Evolutionary conservation across 2,113 vertebrate species (phyloP), one percentile per base, ranked within the genome.

Genomic region (Sula dactylatra): DNA sequence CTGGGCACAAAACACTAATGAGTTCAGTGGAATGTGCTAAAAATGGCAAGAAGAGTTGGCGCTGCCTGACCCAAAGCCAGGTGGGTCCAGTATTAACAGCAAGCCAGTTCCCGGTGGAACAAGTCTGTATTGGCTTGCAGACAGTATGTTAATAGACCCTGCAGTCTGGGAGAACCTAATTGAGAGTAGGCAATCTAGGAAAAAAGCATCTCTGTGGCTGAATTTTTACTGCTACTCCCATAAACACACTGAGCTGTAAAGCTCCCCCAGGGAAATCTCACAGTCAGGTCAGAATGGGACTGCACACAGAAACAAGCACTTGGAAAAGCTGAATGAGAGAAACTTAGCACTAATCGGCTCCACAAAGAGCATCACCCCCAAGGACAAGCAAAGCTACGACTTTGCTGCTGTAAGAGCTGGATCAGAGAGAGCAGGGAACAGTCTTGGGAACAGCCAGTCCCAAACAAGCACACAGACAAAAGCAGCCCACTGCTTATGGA

Each of bases 61-160:
- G 6, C 66, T 85, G 74, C 78, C 87, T 80, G 82, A 93, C 82
- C 62, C 58, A 66, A 79, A 90, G 93, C 89, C 94, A 96, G 94
- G 91, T 83, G 49, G 66, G 93, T 95, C 74, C 86, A 93, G 93
- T 54, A 82, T 73, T 93, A 91, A 45, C 73, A 95, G 84, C 86
- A 93, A 95, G 94, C 94, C 86, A 95, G 94, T 96, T 97, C 93
- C 86, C 3, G 97, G 86, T 97, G 93, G 97, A 97, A 95, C 54
- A 66, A 93, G 95, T 94, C 95, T 95, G 94, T 54, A 58, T 93
- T 36, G 87, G 89, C 89, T 95, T 91, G 95, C 70, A 91, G 91
- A 91, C 81, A 95, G 50, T 11, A 73, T 88, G 71, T 86, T 95
- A 97, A 97, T 73, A 85, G 58, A 73, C 62, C 66, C 78, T 71